These are phyloP conservation scores for Morpho deidamia DNA, from an alignment of 2,888 invertebrate genomes.

Conservation along the genomic window DNA sequence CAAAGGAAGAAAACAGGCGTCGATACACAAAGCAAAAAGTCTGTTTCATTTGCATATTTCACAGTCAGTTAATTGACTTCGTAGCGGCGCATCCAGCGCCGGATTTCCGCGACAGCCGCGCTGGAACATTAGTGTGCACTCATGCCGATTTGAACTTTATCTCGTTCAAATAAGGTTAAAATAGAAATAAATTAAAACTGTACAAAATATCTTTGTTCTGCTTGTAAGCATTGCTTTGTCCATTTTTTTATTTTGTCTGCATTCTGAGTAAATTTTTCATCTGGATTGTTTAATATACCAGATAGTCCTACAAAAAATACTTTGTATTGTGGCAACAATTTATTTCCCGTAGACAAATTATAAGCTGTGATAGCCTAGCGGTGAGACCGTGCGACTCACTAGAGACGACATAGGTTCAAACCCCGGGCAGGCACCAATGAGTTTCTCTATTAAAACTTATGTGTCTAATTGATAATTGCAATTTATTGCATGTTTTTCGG, in stretches of 20 bases:
- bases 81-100: constrained; percentile 34
- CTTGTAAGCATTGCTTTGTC: constrained; percentile 9
- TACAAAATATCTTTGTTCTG: constrained; percentile 19
- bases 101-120: constrained; percentile 29
- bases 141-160: constrained; percentile 13
- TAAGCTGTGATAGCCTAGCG: too few relatives aligned
- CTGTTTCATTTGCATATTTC: constrained; percentile 53
- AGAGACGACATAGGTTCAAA: too few relatives aligned
- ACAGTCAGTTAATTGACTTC: constrained; percentile 55
- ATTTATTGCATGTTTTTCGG: too few relatives aligned
- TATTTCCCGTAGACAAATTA: too few relatives aligned
- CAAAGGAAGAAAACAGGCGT: constrained; percentile 26
- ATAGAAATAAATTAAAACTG: background rate
- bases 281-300: background rate
- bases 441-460: too few relatives aligned
- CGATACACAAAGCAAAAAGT: constrained; percentile 27
- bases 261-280: background rate
- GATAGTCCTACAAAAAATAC: too few relatives aligned
- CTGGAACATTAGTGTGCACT: constrained; percentile 15
- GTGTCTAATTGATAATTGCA: too few relatives aligned
- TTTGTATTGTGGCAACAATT: too few relatives aligned
- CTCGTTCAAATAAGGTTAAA: background rate
- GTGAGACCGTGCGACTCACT: too few relatives aligned
- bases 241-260: constrained; percentile 17
- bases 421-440: too few relatives aligned